These are phyloP conservation scores for Oenanthe melanoleuca DNA, from an alignment of 2,113 vertebrate species.

Conservation along the genomic window DNA sequence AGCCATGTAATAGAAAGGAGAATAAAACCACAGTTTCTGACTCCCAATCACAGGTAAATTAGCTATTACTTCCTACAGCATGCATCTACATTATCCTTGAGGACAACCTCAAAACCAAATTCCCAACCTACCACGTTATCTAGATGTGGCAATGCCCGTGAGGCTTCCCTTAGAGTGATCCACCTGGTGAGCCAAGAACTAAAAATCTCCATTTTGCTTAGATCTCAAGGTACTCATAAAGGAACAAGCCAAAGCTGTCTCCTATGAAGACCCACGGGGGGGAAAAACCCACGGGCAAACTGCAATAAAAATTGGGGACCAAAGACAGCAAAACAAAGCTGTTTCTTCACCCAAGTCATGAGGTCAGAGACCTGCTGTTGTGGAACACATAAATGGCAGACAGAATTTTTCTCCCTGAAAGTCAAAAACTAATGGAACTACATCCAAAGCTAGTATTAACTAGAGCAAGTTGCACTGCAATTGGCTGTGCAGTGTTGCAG, in stretches of 20 bases:
- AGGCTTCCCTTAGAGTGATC: background rate
- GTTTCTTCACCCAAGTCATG: background rate
- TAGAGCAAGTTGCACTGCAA: background rate
- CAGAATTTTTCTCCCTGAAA: background rate
- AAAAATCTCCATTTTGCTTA: conserved; percentile 23
- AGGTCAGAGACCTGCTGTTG: background rate
- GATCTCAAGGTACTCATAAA: background rate
- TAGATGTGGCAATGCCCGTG: background rate
- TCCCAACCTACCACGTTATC: background rate
- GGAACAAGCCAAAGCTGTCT: background rate
- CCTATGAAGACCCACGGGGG: fast-evolving
- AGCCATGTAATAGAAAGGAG: background rate
- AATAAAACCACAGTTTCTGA: conserved; percentile 25
- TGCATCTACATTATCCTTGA: conserved; percentile 31
- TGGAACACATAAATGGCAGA: background rate
- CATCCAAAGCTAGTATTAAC: background rate
- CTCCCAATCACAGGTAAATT: background rate
- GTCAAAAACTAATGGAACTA: background rate
- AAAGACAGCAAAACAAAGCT: background rate
- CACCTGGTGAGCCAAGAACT: background rate
- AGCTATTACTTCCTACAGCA: background rate
- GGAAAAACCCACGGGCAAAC: background rate
- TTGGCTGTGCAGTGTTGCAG: background rate
- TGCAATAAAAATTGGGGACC: background rate
- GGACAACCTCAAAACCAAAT: conserved; percentile 34